Evolutionary conservation across 2,113 vertebrate species (phyloP).

Genomic region (Callopanchax toddi): DNA sequence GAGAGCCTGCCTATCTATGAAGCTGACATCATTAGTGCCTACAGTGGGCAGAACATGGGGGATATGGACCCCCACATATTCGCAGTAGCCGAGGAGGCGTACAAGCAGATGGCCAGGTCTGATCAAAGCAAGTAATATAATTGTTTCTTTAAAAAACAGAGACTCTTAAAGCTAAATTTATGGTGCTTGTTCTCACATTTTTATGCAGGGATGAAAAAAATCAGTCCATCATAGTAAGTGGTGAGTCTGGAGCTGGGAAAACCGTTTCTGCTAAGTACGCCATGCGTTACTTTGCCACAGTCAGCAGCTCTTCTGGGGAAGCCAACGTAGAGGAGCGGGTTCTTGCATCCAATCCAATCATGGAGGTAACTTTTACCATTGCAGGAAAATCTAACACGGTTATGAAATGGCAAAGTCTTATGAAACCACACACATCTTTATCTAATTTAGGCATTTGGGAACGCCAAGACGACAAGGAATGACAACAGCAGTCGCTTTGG

Average conservation of each 20-base stretch:
- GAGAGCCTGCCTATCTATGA: slow-evolving; percentile 95
- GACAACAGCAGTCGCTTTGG: slow-evolving; percentile 99
- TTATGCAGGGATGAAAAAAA: slow-evolving; percentile 88
- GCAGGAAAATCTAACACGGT: not conserved
- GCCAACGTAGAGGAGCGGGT: slow-evolving; percentile 92
- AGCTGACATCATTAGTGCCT: slow-evolving; percentile 94
- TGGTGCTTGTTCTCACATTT: not conserved
- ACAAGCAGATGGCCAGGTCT: slow-evolving; percentile 97
- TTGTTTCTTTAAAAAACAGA: not conserved
- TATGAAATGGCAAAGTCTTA: not conserved
- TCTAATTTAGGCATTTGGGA: slow-evolving; percentile 90
- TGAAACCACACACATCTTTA: not conserved
- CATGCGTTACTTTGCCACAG: slow-evolving; percentile 97
- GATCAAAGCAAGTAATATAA: not conserved
- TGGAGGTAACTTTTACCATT: slow-evolving; percentile 88
- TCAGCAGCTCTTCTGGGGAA: slow-evolving; percentile 90
- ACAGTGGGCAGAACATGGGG: slow-evolving; percentile 96
- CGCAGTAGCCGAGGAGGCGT: slow-evolving; percentile 96
- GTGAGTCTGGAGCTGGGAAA: slow-evolving; percentile 97
- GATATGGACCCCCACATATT: slow-evolving; percentile 99
- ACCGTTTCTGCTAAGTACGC: slow-evolving; percentile 97
- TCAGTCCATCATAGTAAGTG: slow-evolving; percentile 98
- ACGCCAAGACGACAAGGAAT: slow-evolving; percentile 97
- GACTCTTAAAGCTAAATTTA: not conserved
- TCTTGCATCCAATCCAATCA: slow-evolving; percentile 96